A percentile compares a stretch with the other conserved stretches of the same genome.
These are phyloP conservation scores for Octodonta nipae DNA, from an alignment of 2,888 invertebrate genomes.

Conservation along the genomic window DNA sequence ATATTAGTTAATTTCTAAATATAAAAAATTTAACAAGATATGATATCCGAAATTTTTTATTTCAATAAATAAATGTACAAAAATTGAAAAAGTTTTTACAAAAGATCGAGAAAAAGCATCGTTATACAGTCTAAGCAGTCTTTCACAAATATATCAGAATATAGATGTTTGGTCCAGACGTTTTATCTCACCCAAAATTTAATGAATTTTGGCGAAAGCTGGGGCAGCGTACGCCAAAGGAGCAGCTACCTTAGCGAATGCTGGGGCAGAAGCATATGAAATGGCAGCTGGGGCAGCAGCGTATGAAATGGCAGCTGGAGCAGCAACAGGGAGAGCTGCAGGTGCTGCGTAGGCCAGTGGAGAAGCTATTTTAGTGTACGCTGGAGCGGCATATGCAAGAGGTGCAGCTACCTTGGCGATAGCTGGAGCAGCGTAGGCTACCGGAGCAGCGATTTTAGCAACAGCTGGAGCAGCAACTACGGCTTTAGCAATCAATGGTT, in stretches of 20 bases:
- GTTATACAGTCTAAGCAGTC: too few relatives aligned
- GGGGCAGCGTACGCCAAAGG: conserved; percentile 18
- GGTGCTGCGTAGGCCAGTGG: conserved; percentile 13
- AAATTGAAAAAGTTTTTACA: too few relatives aligned
- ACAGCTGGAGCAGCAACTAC: conserved; percentile 23
- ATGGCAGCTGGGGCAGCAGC: conserved; percentile 30
- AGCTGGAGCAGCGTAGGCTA: conserved; percentile 6
- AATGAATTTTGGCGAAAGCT: too few relatives aligned
- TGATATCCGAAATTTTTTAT: too few relatives aligned
- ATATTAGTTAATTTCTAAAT: too few relatives aligned
- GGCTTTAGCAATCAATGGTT: conserved; percentile 26
- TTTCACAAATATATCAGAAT: too few relatives aligned
- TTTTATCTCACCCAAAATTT: too few relatives aligned
- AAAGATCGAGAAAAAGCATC: too few relatives aligned
- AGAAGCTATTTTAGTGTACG: too few relatives aligned
- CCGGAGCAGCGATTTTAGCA: conserved; percentile 19
- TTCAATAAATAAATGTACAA: too few relatives aligned
- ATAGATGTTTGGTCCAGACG: too few relatives aligned
- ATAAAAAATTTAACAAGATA: too few relatives aligned
- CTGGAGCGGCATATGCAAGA: conserved; percentile 19
- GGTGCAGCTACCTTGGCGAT: conserved; percentile 22
- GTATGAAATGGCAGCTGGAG: conserved; percentile 9
- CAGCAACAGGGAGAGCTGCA: conserved; percentile 14
- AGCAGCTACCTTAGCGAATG: not conserved
- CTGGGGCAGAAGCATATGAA: conserved; percentile 23